Conservation (phyloP, 30 jellyfish, hydroid and myxozoan genomes). For the Nemopilema nomurai region DNA sequence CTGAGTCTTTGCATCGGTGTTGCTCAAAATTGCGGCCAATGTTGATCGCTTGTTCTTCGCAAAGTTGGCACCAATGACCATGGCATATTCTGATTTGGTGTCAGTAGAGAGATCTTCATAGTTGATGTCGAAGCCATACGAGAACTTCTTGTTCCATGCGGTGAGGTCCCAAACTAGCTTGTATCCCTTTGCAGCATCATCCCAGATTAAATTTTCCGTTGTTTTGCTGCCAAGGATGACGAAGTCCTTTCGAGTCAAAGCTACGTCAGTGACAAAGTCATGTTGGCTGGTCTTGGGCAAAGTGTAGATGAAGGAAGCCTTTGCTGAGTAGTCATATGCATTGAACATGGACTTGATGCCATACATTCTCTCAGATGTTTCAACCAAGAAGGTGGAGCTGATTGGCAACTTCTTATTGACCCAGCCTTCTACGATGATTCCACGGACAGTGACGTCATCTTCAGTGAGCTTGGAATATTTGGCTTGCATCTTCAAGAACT, state of each 20-base stretch:
- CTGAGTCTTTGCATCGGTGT: conserved; percentile 55
- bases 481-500: conserved; percentile 53
- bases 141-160: conserved; percentile 78
- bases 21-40: conserved; percentile 57
- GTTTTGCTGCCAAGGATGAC: conserved; percentile 58
- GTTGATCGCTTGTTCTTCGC: conserved; percentile 67
- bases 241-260: conserved; percentile 34
- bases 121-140: conserved; percentile 81
- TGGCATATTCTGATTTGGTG: conserved; percentile 49
- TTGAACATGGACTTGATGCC: conserved; percentile 39
- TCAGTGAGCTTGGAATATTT: conserved; percentile 47
- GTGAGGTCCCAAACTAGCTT: conserved; percentile 55
- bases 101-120: conserved; percentile 70
- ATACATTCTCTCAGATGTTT: conserved; percentile 33
- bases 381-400: conserved; percentile 55
- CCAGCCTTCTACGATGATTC: conserved; percentile 73
- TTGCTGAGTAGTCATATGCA: conserved; percentile 52
- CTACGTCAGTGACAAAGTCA: conserved; percentile 45
- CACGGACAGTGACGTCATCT: conserved; percentile 43
- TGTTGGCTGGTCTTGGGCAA: conserved; percentile 29
- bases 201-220: conserved; percentile 36
- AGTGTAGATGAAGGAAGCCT: conserved; percentile 23
- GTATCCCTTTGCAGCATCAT: conserved; percentile 57
- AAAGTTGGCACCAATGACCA: conserved; percentile 64
- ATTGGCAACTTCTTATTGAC: conserved; percentile 72